phyloP scores from a whole-genome alignment of 2,888 invertebrate genomes.

The Saturnia pavonia region DNA sequence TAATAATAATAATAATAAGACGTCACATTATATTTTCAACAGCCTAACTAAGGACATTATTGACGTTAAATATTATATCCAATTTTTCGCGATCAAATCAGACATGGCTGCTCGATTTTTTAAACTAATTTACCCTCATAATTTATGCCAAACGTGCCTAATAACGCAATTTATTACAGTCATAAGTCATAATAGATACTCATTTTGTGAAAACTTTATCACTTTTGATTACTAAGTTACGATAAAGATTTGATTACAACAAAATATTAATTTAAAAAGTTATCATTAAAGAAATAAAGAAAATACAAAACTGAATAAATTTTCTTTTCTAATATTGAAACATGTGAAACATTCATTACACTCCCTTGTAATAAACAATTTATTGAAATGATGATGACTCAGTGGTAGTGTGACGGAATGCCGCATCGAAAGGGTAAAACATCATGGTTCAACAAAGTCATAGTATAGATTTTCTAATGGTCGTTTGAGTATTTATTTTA shows the following conservation, averaged over 20 bases:
- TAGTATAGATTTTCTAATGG: no score
- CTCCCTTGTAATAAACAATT: no score
- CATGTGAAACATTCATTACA: no score
- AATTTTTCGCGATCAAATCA: neutral
- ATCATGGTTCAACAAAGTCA: no score
- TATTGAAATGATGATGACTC: no score
- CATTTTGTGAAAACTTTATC: slow-evolving; percentile 25
- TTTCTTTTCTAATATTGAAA: no score
- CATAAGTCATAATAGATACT: slow-evolving; percentile 8
- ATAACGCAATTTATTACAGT: neutral
- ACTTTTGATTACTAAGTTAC: slow-evolving; percentile 1
- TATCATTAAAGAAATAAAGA: no score
- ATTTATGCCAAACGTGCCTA: neutral
- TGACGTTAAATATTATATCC: neutral
- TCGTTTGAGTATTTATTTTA: no score
- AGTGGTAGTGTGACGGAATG: no score
- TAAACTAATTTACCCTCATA: neutral
- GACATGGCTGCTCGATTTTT: neutral
- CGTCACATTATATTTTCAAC: neutral
- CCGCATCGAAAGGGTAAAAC: no score
- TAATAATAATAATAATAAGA: neutral
- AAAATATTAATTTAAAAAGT: neutral
- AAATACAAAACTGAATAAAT: no score
- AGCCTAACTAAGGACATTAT: neutral
- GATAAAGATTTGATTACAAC: neutral